A percentile compares a stretch with the other conserved stretches of the same genome.
phyloP scores from a whole-genome alignment of 2,113 vertebrate genomes.

The Hippocampus comes region DNA sequence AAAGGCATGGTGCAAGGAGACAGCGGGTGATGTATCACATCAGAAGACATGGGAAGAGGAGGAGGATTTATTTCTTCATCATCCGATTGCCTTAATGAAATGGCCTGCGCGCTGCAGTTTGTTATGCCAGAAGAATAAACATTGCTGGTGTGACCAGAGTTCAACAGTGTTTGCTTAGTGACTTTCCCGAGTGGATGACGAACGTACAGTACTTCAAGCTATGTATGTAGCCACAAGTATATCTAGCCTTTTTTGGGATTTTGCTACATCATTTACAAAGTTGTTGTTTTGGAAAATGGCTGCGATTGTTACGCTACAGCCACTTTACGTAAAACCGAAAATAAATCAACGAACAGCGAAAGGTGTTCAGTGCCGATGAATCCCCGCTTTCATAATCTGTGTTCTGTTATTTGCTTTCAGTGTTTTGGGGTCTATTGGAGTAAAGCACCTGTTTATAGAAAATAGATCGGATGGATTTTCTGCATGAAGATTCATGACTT shows the following conservation, averaged over 20 bases:
- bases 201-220: not conserved
- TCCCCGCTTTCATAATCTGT: not conserved
- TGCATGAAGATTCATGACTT: not conserved
- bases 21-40: conserved; percentile 40
- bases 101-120: not conserved
- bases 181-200: not conserved
- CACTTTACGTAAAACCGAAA: conserved; percentile 9
- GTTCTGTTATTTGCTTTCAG: conserved; percentile 27
- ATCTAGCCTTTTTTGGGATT: no score
- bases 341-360: conserved; percentile 7
- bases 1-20: conserved; percentile 13
- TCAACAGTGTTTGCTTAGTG: conserved; percentile 12
- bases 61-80: conserved; percentile 27
- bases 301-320: conserved; percentile 8
- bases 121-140: not conserved
- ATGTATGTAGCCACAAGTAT: no score
- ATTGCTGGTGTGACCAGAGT: conserved; percentile 19
- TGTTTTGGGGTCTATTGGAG: not conserved
- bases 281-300: not conserved
- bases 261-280: not conserved
- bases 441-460: conserved; percentile 17
- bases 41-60: not conserved
- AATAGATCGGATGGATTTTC: conserved; percentile 8
- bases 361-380: not conserved
- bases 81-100: conserved; percentile 21